Percentiles rank a stretch among this genome's conserved stretches.
Evolutionary conservation across 2,113 vertebrate genomes (phyloP).

Genomic region (Axis porcinus): DNA sequence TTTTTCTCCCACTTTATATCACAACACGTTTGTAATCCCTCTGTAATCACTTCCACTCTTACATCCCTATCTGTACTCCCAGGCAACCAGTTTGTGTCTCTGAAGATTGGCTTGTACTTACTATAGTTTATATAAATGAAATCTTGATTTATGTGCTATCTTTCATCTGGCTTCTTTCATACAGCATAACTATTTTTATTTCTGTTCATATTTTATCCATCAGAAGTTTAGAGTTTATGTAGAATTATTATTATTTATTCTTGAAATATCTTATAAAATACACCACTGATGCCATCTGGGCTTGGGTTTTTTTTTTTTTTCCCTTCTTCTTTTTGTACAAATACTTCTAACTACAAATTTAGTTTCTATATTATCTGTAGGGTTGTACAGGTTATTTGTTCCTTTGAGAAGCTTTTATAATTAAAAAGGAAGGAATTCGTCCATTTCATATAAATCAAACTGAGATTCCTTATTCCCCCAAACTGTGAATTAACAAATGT

Average conservation of each 20-base stretch:
- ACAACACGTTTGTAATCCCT: not conserved
- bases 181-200: not conserved
- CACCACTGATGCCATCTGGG: not conserved
- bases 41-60: not conserved
- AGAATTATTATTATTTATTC: not conserved
- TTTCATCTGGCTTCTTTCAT: not conserved
- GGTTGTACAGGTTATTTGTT: not conserved
- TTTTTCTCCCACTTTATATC: not conserved
- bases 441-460: not conserved
- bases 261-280: not conserved
- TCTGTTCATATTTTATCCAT: not conserved
- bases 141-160: not conserved
- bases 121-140: not conserved
- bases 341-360: not conserved
- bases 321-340: not conserved
- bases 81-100: not conserved
- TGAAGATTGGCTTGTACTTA: not conserved
- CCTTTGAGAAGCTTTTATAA: not conserved
- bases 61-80: no score
- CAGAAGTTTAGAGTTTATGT: not conserved
- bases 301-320: not conserved
- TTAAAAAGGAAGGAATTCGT: not conserved
- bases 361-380: not conserved
- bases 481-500: not conserved
- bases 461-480: not conserved